These are phyloP conservation scores for Lacanobia wlatinum DNA, from an alignment of 2,888 invertebrate genomes.

Conservation along the genomic window DNA sequence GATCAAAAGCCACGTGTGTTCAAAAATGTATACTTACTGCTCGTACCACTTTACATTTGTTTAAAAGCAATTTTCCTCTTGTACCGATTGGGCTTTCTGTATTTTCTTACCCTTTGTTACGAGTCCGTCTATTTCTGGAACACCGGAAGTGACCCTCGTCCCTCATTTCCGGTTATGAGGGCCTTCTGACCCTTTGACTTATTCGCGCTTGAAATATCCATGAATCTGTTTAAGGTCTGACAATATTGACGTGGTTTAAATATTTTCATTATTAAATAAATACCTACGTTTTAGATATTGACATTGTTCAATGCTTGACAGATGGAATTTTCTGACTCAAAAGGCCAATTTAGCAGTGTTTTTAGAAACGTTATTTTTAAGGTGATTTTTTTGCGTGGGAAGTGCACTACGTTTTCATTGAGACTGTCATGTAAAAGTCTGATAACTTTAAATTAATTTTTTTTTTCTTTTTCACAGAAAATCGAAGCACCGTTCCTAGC, in stretches of 20 bases:
- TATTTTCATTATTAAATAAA: conserved; percentile 21
- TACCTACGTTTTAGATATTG: conserved; percentile 4
- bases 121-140: conserved; percentile 41
- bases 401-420: too few species aligned
- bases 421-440: background rate
- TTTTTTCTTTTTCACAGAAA: too few species aligned
- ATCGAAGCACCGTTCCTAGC: conserved; percentile 97
- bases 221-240: conserved; percentile 24
- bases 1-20: too few species aligned
- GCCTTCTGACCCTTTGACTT: conserved; percentile 39
- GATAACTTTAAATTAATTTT: background rate
- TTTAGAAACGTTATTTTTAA: background rate
- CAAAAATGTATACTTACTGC: too few species aligned
- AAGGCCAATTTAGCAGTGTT: background rate
- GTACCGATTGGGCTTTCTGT: conserved; percentile 26
- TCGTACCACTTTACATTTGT: background rate
- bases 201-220: conserved; percentile 30
- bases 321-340: background rate
- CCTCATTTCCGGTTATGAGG: conserved; percentile 51
- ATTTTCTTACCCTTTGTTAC: background rate
- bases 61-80: background rate
- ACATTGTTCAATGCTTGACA: background rate
- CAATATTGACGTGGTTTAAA: conserved; percentile 14
- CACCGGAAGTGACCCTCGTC: conserved; percentile 45
- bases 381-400: background rate